Percentiles rank a stretch among this genome's conserved stretches.
Evolutionary conservation across 2,888 invertebrate species (phyloP).

Genomic region (Ischnura elegans): DNA sequence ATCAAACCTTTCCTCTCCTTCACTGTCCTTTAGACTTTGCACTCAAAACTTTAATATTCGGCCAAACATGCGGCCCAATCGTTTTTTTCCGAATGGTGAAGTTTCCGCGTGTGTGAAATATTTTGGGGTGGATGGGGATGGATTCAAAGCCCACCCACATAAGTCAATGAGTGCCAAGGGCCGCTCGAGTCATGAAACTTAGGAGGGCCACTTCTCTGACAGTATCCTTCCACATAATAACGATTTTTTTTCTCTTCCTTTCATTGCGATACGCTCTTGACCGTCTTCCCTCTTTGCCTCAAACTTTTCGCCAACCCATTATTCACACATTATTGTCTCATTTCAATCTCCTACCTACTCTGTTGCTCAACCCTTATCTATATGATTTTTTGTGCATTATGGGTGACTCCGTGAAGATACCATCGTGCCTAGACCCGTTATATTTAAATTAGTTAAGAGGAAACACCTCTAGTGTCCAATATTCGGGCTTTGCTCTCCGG

Average conservation of each 20-base stretch:
- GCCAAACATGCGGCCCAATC: constrained; percentile 44
- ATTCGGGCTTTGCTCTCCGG: too few relatives aligned
- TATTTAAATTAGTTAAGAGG: too few relatives aligned
- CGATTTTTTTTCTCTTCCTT: neutral
- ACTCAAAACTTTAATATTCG: constrained; percentile 66
- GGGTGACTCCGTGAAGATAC: too few relatives aligned
- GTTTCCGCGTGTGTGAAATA: neutral
- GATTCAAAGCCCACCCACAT: neutral
- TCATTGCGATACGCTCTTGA: constrained; percentile 30
- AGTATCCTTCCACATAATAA: too few relatives aligned
- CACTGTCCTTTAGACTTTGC: constrained; percentile 29
- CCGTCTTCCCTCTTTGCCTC: neutral
- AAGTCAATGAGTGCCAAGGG: neutral
- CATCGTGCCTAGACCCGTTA: too few relatives aligned
- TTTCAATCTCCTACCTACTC: neutral
- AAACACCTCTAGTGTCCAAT: too few relatives aligned
- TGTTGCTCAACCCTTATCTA: too few relatives aligned
- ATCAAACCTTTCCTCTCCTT: neutral
- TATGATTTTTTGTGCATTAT: too few relatives aligned
- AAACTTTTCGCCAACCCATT: neutral
- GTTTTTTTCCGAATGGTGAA: constrained; percentile 19
- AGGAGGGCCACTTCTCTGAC: constrained; percentile 30
- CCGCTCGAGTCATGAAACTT: neutral
- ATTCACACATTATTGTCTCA: neutral
- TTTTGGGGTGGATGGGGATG: too few relatives aligned